Base-by-base conservation (phyloP, 2,888 invertebrate species). In the Antheraea assamensis region DNA sequence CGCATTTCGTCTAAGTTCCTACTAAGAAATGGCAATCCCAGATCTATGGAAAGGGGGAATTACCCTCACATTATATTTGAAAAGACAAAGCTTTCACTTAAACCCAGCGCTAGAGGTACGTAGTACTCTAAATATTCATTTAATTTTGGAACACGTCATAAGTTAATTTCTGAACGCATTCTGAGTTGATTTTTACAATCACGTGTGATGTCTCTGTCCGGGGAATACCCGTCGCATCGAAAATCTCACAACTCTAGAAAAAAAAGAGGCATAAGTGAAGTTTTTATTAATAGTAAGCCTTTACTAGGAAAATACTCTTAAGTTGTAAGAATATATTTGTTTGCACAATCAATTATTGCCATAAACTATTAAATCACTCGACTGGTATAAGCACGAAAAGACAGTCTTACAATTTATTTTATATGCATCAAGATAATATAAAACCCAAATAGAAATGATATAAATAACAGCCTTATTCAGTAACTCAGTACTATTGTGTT, bases 391-490 rank as follows among this genome's bases (percentile, higher is more conserved):
- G 61, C 30, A 64, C 15, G 61, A 19, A 64, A 64, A 64, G 30
- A 30, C 61, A 64, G 30, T 64, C 61, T 64, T 64, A 64, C 27
- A 64, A 17, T 17, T 30, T 64, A 64, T 68, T 35, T 68, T 21
- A 35, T 35, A 35, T 35, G 68, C n/a, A 68, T 21, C 68, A 13
- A 68, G 35, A n/a, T n/a, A 35, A n/a, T 35, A 35, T 35, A n/a
- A 52, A 52, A 68, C 17, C 24, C 35, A 35, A 68, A 68, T 68
- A 68, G 35, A 68, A 73, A 52, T 35, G 68, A 73, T 19, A 83
- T 81, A 82, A 83, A 82, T 81, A 82, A 79, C 81, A 83, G 84
- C 79, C 82, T 83, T 82, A 81, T 76, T 75, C 74, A 15, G 30
- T 64, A 64, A 30, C 64, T 47, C 24, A 47, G 55, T 27, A 66